Evolutionary conservation across 1,140 invertebrate species (phyloP).

Genomic region (Pseudomyrmex sp.): DNA sequence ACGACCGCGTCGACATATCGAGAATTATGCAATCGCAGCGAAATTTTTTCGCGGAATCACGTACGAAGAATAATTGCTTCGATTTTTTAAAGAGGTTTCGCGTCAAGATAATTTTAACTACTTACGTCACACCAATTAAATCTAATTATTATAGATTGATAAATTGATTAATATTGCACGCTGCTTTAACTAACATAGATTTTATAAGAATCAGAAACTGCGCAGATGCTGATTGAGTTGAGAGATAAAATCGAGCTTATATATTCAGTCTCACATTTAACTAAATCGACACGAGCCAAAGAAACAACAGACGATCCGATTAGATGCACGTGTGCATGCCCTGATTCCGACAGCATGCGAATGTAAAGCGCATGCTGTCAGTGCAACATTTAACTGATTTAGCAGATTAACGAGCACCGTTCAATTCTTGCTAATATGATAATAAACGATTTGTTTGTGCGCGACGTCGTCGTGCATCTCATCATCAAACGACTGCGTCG

Average conservation of each 20-base stretch:
- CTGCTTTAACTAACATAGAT: not conserved
- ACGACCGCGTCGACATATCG: too few species aligned
- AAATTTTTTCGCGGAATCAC: not conserved
- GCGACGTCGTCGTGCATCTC: not conserved
- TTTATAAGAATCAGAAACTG: not conserved
- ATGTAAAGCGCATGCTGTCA: not conserved
- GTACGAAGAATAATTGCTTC: too few species aligned
- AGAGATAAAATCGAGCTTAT: not conserved
- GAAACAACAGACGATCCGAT: not conserved
- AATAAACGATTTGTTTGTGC: constrained; percentile 17
- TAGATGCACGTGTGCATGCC: not conserved
- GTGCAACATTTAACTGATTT: not conserved
- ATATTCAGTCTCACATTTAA: not conserved
- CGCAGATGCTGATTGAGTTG: not conserved
- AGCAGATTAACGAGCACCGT: constrained; percentile 14
- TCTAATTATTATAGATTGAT: not conserved
- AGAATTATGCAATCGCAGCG: not conserved
- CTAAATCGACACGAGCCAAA: not conserved
- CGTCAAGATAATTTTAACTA: too few species aligned
- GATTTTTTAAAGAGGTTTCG: too few species aligned
- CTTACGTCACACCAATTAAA: too few species aligned
- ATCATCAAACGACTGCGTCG: not conserved
- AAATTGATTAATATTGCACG: not conserved
- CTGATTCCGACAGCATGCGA: not conserved
- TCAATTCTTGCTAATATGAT: constrained; percentile 29